phyloP scores from a whole-genome alignment of 2,113 vertebrate species.

The Chaetodon trifascialis region DNA sequence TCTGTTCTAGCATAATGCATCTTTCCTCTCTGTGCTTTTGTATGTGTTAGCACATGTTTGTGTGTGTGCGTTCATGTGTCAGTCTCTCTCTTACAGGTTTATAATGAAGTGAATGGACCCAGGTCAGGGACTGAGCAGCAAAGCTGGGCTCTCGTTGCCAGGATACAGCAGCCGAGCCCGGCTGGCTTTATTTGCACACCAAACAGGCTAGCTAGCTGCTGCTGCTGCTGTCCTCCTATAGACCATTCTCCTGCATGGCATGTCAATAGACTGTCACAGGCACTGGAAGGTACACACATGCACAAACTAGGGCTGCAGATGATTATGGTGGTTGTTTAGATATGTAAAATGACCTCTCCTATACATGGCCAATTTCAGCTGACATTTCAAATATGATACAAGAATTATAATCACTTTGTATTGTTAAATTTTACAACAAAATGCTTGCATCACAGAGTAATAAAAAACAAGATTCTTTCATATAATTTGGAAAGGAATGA shows the following conservation, averaged over 20 bases:
- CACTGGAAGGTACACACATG: conserved; percentile 23
- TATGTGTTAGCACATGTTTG: conserved; percentile 28
- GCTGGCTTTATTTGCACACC: conserved; percentile 85
- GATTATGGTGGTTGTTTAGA: background rate
- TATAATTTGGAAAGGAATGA: background rate
- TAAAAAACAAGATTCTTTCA: background rate
- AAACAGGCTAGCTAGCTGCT: conserved; percentile 74
- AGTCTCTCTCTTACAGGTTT: conserved; percentile 81
- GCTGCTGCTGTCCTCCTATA: conserved; percentile 52
- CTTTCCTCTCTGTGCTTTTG: conserved; percentile 23
- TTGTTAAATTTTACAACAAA: background rate
- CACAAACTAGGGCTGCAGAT: conserved; percentile 10
- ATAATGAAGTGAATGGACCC: conserved; percentile 89
- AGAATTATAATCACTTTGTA: background rate
- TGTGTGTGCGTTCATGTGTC: conserved; percentile 68
- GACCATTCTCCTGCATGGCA: conserved; percentile 54
- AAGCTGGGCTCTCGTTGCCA: conserved; percentile 85
- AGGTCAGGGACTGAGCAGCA: conserved; percentile 83
- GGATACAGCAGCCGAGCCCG: conserved; percentile 83
- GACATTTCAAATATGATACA: background rate
- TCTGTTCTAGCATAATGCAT: conserved; percentile 39
- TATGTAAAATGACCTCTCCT: background rate
- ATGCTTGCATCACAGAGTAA: background rate
- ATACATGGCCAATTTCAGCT: background rate
- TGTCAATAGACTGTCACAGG: conserved; percentile 70